Evolutionary conservation across 2,113 vertebrate species (phyloP).

Genomic region (Callithrix jacchus): DNA sequence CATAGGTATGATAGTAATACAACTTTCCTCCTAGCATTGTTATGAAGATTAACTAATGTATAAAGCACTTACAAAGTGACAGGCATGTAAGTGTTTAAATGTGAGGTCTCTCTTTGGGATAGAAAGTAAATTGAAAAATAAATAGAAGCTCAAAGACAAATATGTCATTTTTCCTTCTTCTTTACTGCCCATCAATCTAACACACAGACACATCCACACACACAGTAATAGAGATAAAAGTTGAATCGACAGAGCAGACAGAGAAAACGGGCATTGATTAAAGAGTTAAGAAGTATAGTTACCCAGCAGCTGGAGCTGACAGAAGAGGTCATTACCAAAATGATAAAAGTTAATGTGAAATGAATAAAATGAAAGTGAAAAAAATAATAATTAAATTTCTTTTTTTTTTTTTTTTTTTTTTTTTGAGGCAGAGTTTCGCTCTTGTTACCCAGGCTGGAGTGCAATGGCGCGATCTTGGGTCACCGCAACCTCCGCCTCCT

Average conservation of each 20-base stretch:
- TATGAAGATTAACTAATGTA: neutral
- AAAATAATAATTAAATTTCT: neutral
- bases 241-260: neutral
- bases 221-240: neutral
- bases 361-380: neutral
- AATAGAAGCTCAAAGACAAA: neutral
- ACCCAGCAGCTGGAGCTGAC: neutral
- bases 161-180: neutral
- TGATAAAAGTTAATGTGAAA: neutral
- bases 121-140: conserved; percentile 11
- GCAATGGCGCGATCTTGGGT: no score
- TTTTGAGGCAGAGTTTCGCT: no score
- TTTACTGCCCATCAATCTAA: neutral
- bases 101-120: neutral
- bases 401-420: neutral
- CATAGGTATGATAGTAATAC: neutral
- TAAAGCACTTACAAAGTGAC: neutral
- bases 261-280: neutral
- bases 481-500: no score
- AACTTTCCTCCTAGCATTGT: neutral
- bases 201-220: no score
- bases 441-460: no score
- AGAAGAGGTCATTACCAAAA: neutral
- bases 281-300: neutral
- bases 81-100: neutral